These are phyloP conservation scores for Drosophila pandora DNA, from an alignment of 1,140 invertebrate species.

Conservation along the genomic window DNA sequence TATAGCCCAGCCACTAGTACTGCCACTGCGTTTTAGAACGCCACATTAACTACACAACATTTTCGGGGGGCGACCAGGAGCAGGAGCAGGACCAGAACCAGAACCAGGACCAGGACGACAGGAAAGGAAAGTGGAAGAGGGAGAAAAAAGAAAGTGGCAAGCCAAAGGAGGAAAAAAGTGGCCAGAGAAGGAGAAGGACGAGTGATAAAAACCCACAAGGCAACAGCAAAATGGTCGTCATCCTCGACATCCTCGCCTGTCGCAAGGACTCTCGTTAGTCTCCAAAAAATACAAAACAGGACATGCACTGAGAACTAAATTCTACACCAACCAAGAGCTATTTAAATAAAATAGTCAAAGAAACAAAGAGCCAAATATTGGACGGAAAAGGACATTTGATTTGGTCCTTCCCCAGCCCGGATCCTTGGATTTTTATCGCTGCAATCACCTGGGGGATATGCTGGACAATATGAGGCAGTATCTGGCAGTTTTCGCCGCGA, in stretches of 20 bases:
- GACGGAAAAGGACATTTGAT: neutral
- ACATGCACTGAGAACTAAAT: neutral
- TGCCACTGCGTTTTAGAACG: slow-evolving; percentile 72
- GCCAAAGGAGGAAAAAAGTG: neutral
- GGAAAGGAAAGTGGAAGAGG: neutral
- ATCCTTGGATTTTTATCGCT: slow-evolving; percentile 6
- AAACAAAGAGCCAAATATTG: too few relatives aligned
- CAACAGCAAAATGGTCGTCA: slow-evolving; percentile 59
- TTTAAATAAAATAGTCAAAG: neutral
- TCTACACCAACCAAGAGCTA: neutral
- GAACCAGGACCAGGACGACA: neutral
- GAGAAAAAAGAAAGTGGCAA: slow-evolving; percentile 1
- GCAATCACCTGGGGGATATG: neutral
- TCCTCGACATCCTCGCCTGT: slow-evolving; percentile 49
- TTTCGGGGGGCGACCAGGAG: slow-evolving; percentile 9
- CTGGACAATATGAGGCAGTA: neutral
- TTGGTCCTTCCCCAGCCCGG: neutral
- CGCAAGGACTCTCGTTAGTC: slow-evolving; percentile 30
- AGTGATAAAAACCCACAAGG: slow-evolving; percentile 46
- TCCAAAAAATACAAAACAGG: slow-evolving; percentile 5
- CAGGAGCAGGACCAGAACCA: too few relatives aligned
- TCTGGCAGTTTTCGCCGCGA: slow-evolving; percentile 4
- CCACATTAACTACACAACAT: slow-evolving; percentile 76
- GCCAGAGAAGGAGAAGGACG: slow-evolving; percentile 2
- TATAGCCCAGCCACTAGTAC: slow-evolving; percentile 41